Base-by-base conservation (phyloP, 2,888 invertebrate genomes). In the Machimus atricapillus region DNA sequence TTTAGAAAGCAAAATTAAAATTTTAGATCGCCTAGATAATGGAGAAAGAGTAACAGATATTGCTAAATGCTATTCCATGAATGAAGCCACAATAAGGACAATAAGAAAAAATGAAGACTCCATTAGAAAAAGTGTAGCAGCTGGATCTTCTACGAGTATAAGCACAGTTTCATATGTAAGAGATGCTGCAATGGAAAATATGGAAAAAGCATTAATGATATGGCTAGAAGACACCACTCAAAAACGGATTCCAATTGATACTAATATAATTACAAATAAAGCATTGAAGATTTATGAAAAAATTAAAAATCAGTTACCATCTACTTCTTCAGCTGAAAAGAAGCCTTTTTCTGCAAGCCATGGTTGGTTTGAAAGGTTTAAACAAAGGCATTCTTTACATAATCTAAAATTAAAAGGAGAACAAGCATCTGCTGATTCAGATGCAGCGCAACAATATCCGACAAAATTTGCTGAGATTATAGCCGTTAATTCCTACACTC, bases 11-110 rank as follows among this genome's bases (percentile, higher is more conserved):
- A 87, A 87, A 87, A 82, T 87, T 34, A 40, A 82, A 74, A 82
- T 87, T 87, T 76, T 87, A 73, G 87, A 82, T 74, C 81, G 56
- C 6, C 58, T 87, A 82, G 31, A 27, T 56, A 87, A 79, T 74
- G 66, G 58, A 87, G 87, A 88, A 87, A 79, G 73, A 86, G 81
- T 87, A 79, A 83, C 52, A 87, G 87, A 87, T 87, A 86, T 88
- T 86, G 88, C 83, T 85, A 88, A 87, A 87, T 34, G 58, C 76
- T 88, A 87, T 87, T 78, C 74, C 40, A 87, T 88, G 81, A 87
- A 87, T 87, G 87, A 87, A 87, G 85, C 87, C 56, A 88, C 88
- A 81, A 87, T 88, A 88, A 87, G 88, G 73, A 83, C 87, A 52
- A 88, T 88, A 82, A 87, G 82, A 85, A 88, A 86, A 83, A 85